Conservation (phyloP, 2,888 invertebrate species). For the Pocota personata region DNA sequence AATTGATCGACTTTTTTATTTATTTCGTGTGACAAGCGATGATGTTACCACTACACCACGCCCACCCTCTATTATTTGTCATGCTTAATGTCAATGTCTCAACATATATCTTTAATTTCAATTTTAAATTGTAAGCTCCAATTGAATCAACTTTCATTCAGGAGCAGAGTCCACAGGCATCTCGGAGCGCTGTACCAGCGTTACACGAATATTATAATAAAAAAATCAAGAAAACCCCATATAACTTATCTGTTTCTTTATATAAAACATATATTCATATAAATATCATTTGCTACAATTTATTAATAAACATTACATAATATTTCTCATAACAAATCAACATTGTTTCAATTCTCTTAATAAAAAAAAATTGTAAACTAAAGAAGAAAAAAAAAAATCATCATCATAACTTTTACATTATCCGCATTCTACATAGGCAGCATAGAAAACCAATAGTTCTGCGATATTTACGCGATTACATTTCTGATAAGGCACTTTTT, state of each 20-base stretch:
- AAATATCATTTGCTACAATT: conserved; percentile 57
- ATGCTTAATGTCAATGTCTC: no score
- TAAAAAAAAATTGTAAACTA: conserved; percentile 52
- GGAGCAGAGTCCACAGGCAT: no score
- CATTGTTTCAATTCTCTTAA: conserved; percentile 63
- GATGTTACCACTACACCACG: no score
- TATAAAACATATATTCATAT: conserved; percentile 63
- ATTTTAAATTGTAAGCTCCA: no score
- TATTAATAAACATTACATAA: conserved; percentile 56
- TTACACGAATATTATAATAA: no score
- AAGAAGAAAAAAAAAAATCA: conserved; percentile 40
- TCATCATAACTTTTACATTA: conserved; percentile 54
- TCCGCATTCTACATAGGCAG: conserved; percentile 48
- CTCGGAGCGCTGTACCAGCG: no score
- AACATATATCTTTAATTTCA: no score
- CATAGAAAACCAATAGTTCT: conserved; percentile 49
- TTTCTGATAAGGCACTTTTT: conserved; percentile 58
- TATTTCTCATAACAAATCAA: conserved; percentile 61
- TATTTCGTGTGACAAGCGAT: no score
- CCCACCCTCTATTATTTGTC: no score
- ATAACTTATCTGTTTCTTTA: conserved; percentile 14
- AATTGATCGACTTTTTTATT: no score
- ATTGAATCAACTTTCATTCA: no score
- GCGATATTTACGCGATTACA: conserved; percentile 10
- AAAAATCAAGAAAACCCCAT: no score